Conservation (phyloP, 2,113 vertebrate species). For the Triplophysa siluroides region DNA sequence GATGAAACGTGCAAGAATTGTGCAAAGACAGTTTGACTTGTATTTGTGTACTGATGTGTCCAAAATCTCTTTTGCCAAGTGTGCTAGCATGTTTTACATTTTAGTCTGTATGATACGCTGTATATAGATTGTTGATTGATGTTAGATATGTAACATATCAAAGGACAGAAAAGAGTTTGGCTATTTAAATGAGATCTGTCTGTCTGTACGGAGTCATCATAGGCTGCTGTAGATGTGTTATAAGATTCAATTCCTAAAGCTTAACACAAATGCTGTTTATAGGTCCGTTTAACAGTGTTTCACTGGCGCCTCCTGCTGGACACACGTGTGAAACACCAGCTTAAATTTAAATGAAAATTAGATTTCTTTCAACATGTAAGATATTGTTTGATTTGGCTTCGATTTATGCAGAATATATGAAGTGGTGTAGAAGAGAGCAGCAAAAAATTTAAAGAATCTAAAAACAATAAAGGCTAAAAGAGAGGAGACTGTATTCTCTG, state of each 20-base stretch:
- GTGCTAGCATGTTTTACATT: not conserved
- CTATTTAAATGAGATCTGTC: no score
- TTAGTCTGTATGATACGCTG: not conserved
- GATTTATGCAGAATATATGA: no score
- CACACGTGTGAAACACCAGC: not conserved
- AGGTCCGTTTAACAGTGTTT: no score
- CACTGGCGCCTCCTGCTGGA: slow-evolving; percentile 30
- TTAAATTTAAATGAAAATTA: no score
- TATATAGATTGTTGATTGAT: not conserved
- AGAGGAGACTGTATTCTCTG: no score
- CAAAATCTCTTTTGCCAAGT: not conserved
- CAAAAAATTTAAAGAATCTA: no score
- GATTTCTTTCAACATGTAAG: no score
- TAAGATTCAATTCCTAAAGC: not conserved
- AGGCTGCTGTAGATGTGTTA: not conserved
- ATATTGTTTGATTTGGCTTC: no score
- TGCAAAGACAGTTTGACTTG: no score
- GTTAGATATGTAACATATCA: not conserved
- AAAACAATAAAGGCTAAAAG: no score
- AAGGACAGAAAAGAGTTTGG: not conserved
- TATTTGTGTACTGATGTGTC: not conserved
- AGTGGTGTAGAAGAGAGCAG: no score
- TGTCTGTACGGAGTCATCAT: not conserved
- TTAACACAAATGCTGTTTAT: not conserved
- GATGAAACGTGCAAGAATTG: not conserved